phyloP scores from a whole-genome alignment of 2,113 vertebrate species.

The Podiceps cristatus region DNA sequence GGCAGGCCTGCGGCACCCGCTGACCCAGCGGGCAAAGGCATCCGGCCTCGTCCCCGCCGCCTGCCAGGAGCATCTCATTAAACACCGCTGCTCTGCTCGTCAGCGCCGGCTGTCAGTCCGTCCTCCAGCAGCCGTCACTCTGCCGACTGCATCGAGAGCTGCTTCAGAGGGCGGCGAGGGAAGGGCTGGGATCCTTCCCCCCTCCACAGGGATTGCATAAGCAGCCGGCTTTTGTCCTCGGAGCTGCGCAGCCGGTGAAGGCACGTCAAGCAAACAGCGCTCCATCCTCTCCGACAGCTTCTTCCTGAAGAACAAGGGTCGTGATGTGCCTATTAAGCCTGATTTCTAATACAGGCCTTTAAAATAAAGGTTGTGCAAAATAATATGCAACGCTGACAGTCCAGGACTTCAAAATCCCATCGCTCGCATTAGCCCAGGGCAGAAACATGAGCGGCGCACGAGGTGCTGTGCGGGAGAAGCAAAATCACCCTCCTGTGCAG shows the following conservation, averaged over 20 bases:
- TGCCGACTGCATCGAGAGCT: fast-evolving
- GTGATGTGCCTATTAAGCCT: fast-evolving
- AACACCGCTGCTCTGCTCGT: background rate
- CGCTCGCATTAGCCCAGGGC: fast-evolving
- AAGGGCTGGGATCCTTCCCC: background rate
- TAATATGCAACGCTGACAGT: fast-evolving
- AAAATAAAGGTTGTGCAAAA: background rate
- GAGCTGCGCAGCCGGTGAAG: background rate
- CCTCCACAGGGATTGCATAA: background rate
- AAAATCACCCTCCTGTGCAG: fast-evolving
- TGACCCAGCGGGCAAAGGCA: background rate
- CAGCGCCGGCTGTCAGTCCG: background rate
- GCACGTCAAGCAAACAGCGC: background rate
- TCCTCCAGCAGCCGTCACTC: background rate
- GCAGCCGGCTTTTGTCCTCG: background rate
- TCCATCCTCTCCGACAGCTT: background rate
- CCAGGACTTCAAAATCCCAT: background rate
- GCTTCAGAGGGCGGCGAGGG: background rate
- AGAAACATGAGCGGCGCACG: fast-evolving
- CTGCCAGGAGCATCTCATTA: background rate
- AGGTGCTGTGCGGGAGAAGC: background rate
- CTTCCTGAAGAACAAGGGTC: background rate
- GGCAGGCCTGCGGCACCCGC: background rate
- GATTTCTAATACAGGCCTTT: fast-evolving
- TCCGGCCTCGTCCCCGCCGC: background rate